phyloP scores from a whole-genome alignment of 2,113 vertebrate genomes.

The Equus przewalskii region DNA sequence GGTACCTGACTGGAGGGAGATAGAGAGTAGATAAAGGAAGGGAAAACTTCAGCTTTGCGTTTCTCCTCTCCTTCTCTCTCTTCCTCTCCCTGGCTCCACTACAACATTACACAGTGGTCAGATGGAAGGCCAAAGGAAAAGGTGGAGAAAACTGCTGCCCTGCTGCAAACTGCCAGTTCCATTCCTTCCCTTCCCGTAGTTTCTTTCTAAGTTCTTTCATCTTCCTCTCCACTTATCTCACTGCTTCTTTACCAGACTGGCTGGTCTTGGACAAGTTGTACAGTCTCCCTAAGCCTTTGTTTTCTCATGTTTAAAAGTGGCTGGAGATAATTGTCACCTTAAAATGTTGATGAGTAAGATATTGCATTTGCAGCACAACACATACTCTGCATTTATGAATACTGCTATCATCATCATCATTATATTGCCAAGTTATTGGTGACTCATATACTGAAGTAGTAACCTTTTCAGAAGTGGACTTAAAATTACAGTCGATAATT shows the following conservation, averaged over 20 bases:
- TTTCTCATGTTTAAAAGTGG: conserved; percentile 13
- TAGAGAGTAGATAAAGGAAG: not conserved
- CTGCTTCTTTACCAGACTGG: not conserved
- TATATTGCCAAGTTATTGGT: not conserved
- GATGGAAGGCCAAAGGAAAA: not conserved
- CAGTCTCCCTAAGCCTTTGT: not conserved
- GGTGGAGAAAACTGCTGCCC: not conserved
- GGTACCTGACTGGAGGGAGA: not conserved
- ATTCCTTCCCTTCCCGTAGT: not conserved
- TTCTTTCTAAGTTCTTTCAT: not conserved
- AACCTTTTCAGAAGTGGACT: conserved; percentile 46
- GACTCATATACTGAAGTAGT: not conserved
- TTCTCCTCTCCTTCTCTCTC: not conserved
- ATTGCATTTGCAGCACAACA: not conserved
- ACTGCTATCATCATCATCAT: not conserved
- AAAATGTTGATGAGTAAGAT: not conserved
- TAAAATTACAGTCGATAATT: not conserved
- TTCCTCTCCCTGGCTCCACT: not conserved
- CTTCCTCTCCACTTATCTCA: not conserved
- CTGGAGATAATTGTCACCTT: not conserved
- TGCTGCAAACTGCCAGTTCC: not conserved
- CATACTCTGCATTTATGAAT: not conserved
- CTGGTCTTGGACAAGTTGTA: not conserved
- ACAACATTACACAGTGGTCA: not conserved
- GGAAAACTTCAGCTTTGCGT: not conserved